A percentile compares a stretch with the other conserved stretches of the same genome.
Evolutionary conservation across 2,888 invertebrate species (phyloP).

Genomic region (Neocrepidodera transversa): DNA sequence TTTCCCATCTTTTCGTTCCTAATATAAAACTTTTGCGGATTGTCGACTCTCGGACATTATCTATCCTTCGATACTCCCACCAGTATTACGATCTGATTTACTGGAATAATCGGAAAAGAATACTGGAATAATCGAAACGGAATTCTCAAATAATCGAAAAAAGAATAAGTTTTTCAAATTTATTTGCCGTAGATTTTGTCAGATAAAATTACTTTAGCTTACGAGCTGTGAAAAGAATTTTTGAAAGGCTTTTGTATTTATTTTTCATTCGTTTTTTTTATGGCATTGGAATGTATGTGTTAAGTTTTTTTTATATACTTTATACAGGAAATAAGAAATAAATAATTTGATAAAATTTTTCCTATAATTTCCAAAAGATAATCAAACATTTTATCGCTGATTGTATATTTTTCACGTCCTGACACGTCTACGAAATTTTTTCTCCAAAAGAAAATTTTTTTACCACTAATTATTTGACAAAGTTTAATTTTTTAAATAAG

Average conservation of each 20-base stretch:
- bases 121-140: slow-evolving; percentile 18
- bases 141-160: slow-evolving; percentile 16
- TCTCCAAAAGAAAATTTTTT: no score
- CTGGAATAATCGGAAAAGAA: slow-evolving; percentile 20
- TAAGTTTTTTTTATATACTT: no score
- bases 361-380: no score
- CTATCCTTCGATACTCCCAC: slow-evolving; percentile 18
- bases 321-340: no score
- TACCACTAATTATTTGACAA: no score
- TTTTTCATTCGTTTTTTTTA: slow-evolving; percentile 6
- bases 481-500: no score
- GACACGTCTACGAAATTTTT: no score
- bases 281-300: background rate
- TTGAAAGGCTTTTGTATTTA: slow-evolving; percentile 9
- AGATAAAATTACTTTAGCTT: slow-evolving; percentile 7
- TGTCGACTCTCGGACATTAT: slow-evolving; percentile 26
- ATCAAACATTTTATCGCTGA: no score
- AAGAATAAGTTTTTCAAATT: slow-evolving; percentile 25
- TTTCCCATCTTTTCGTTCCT: slow-evolving; percentile 5
- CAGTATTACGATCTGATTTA: slow-evolving; percentile 25
- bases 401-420: no score
- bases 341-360: no score
- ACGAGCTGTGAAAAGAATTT: slow-evolving; percentile 11
- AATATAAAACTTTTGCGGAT: no score
- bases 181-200: slow-evolving; percentile 15